A percentile compares a stretch with the other conserved stretches of the same genome.
Evolutionary conservation across 1,140 invertebrate genomes (phyloP).

Genomic region (Parapsyche elsis): DNA sequence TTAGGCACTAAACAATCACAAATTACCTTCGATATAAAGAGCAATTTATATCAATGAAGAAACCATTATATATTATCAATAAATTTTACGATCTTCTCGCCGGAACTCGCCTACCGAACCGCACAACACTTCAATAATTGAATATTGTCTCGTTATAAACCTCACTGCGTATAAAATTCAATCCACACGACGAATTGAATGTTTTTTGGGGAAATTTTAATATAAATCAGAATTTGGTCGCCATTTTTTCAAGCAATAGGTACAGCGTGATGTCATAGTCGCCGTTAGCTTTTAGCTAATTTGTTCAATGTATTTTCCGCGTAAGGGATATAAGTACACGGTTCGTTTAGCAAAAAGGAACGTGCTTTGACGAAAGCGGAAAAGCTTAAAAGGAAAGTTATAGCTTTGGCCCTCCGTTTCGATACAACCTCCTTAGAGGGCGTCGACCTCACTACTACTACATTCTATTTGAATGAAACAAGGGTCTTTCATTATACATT

Average conservation of each 20-base stretch:
- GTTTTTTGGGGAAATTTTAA: too few species aligned
- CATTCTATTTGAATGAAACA: too few species aligned
- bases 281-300: background rate
- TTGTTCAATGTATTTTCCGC: background rate
- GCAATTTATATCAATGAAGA: conserved; percentile 39
- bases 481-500: background rate
- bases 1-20: conserved; percentile 27
- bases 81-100: conserved; percentile 16
- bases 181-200: too few species aligned
- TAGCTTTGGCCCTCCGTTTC: conserved; percentile 16
- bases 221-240: too few species aligned
- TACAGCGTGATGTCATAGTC: background rate
- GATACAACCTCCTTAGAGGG: conserved; percentile 17
- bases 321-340: conserved; percentile 1
- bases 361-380: conserved; percentile 30
- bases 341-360: conserved; percentile 4
- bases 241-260: background rate
- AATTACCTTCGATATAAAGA: conserved; percentile 22
- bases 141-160: background rate
- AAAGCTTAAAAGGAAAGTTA: conserved; percentile 43
- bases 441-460: conserved; percentile 12
- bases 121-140: background rate
- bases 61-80: conserved; percentile 30
- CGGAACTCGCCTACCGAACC: conserved; percentile 7
- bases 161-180: too few species aligned